phyloP scores from a whole-genome alignment of 2,113 vertebrate species.

The Telmatochromis sp. region DNA sequence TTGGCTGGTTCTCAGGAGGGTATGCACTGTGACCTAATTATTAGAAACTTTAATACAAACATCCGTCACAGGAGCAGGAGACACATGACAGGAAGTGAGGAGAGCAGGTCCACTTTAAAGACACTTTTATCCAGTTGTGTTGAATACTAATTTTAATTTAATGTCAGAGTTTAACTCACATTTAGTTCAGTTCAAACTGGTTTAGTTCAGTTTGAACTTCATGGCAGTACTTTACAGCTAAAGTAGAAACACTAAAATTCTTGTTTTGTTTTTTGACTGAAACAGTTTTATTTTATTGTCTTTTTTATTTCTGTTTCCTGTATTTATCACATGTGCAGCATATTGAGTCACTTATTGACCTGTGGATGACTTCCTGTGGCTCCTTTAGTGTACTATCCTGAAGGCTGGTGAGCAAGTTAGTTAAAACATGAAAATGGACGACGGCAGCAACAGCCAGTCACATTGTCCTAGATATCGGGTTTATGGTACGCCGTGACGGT shows the following conservation, averaged over 20 bases:
- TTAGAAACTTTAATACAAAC: background rate
- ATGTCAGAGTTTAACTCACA: background rate
- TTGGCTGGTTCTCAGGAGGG: background rate
- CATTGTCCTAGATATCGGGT: background rate
- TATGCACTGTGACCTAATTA: background rate
- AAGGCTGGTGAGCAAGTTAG: background rate
- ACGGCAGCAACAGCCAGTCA: background rate
- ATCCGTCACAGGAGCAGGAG: background rate
- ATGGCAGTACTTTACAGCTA: background rate
- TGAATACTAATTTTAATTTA: background rate
- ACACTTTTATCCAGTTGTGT: background rate
- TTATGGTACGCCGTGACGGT: background rate
- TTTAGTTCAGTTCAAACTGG: background rate
- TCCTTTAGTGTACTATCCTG: background rate
- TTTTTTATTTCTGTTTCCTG: background rate
- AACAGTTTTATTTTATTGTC: background rate
- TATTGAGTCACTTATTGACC: background rate
- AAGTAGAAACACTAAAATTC: slow-evolving; percentile 40
- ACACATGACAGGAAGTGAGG: background rate
- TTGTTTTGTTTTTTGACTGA: background rate
- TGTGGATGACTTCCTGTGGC: background rate
- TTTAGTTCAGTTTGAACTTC: background rate
- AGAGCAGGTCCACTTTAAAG: background rate
- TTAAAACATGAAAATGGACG: background rate
- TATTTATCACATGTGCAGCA: background rate